Evolutionary conservation across 2,113 vertebrate species (phyloP), one percentile per base, ranked within the genome.

Genomic region (Asarcornis scutulata): DNA sequence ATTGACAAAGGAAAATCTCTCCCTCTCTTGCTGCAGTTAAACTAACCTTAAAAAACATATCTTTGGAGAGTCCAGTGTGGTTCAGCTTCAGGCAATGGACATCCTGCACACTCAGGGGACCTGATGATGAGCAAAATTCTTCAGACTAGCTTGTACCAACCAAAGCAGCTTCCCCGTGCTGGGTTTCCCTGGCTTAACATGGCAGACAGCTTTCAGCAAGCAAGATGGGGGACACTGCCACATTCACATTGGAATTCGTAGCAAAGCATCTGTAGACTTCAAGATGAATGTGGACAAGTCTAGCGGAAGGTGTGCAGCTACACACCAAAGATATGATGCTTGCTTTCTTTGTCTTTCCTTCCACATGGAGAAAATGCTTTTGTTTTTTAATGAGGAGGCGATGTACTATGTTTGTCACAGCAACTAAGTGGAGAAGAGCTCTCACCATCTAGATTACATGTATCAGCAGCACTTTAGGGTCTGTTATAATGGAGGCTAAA

Each of bases 1-100:
- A 7, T 22, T 2, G 27, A 95, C 96, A 93, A 83, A 84, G 79
- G 72, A 77, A 92, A 96, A 59, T 59, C 13, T 91, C 83, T n/a
- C 46, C 31, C 67, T 95, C 67, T 92, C 72, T 94, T 27, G 18
- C 34, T 89, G 83, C 52, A 56, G 67, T 92, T 87, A 91, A 89
- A 92, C 66, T 94, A 86, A 93, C 76, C 38, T 58, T 56, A 60
- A 55, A 63, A 96, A 67, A 38, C 34, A 1, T 55, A 60, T 86
- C 79, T 93, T 96, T 83, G 42, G 64, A 78, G 50, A 90, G 66
- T 26, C 32, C 73, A 68, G 31, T 31, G 71, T 77, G 83, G 58
- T 82, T 94, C 63, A 60, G 44, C 53, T 96, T 94, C 69, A 88
- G 60, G 75, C 46, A 87, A 77, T 40, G 77, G 64, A 80, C 66